phyloP scores from a whole-genome alignment of 2,113 vertebrate genomes.

The Diadophis punctatus region DNA sequence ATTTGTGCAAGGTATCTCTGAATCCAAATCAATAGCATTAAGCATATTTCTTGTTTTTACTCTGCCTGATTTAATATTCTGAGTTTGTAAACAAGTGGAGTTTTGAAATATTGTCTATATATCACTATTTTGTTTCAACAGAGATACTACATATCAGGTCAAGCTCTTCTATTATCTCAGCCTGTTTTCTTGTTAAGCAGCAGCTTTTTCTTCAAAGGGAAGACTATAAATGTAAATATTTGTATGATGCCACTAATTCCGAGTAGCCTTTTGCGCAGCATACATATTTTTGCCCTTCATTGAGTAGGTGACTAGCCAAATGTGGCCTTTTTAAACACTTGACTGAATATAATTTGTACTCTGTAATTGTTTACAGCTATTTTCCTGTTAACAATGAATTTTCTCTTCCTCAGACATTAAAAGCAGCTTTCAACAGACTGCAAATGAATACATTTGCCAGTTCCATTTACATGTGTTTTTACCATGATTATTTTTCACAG shows the following conservation, averaged over 20 bases:
- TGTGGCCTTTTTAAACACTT: conserved; percentile 10
- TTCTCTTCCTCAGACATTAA: neutral
- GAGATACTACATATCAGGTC: neutral
- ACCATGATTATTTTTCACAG: neutral
- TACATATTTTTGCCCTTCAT: neutral
- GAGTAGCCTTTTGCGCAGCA: neutral
- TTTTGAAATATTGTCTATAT: neutral
- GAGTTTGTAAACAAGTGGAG: neutral
- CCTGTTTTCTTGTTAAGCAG: neutral
- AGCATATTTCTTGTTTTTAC: neutral
- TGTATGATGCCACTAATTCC: conserved; percentile 4
- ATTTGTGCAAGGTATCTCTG: neutral
- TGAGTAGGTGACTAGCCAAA: neutral
- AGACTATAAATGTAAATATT: conserved; percentile 7
- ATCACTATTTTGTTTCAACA: neutral
- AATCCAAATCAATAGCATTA: neutral
- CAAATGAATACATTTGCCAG: neutral
- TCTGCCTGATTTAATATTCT: neutral
- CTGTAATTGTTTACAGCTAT: conserved; percentile 4
- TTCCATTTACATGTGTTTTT: neutral
- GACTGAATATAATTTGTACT: conserved; percentile 9
- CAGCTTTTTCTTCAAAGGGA: neutral
- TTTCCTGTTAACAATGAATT: neutral
- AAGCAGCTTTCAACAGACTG: conserved; percentile 1
- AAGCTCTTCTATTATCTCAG: neutral